These are phyloP conservation scores for Sericinus montela DNA, from an alignment of 2,888 invertebrate genomes.

Conservation along the genomic window DNA sequence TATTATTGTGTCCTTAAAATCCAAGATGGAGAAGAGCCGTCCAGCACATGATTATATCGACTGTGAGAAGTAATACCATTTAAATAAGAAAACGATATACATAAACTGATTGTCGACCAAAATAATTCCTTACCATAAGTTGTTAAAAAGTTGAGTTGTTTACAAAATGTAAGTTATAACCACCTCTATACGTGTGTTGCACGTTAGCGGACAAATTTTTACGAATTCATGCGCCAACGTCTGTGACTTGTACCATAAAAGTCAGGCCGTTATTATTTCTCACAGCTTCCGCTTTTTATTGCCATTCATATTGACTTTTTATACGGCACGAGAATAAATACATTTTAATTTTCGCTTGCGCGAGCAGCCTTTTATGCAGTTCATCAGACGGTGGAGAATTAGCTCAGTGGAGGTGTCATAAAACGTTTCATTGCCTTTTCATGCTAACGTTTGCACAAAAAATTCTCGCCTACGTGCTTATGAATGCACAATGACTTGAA, in stretches of 20 bases:
- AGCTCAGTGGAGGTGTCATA: conserved; percentile 61
- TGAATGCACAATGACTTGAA: conserved; percentile 38
- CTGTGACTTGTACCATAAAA: conserved; percentile 7
- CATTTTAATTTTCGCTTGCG: conserved; percentile 74
- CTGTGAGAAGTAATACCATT: too few species aligned
- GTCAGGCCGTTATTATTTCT: conserved; percentile 45
- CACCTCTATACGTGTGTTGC: too few species aligned
- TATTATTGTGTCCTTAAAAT: too few species aligned
- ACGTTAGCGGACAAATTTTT: too few species aligned
- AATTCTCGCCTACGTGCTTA: conserved; percentile 9
- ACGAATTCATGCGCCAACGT: neutral
- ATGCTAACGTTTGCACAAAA: conserved; percentile 23
- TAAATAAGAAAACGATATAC: too few species aligned
- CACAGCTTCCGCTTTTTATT: conserved; percentile 70
- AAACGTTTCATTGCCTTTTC: conserved; percentile 35
- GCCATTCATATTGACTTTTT: conserved; percentile 78
- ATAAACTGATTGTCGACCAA: too few species aligned
- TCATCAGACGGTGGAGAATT: conserved; percentile 64
- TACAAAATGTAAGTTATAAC: too few species aligned
- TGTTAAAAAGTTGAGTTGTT: too few species aligned
- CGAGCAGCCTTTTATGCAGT: conserved; percentile 58
- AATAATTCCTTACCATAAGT: too few species aligned
- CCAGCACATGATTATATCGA: too few species aligned
- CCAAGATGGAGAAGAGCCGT: too few species aligned
- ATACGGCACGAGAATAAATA: conserved; percentile 74